A percentile compares a stretch with the other conserved stretches of the same genome.
phyloP scores from a whole-genome alignment of 2,797 vertebrate species.

The Galagoides demidoff region DNA sequence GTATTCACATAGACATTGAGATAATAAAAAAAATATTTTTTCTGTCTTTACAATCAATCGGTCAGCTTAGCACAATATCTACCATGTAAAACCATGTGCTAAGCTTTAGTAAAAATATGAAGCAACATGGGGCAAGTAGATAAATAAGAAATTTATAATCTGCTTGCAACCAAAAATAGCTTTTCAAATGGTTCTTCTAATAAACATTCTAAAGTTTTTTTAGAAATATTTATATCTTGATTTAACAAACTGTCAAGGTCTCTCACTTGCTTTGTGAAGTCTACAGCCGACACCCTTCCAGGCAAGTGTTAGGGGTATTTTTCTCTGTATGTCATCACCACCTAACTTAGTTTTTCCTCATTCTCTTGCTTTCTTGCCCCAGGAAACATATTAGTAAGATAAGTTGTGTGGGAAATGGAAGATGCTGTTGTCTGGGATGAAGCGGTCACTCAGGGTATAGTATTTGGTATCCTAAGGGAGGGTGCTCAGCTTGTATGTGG shows the following conservation, averaged over 20 bases:
- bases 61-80: neutral
- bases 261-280: neutral
- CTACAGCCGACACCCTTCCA: neutral
- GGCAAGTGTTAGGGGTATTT: neutral
- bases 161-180: neutral
- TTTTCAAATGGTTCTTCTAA: slow-evolving; percentile 34
- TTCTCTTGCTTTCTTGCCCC: neutral
- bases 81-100: neutral
- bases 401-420: neutral
- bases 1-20: neutral
- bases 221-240: neutral
- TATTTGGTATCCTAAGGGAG: neutral
- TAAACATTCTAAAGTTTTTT: neutral
- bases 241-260: neutral
- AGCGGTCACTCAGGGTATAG: neutral
- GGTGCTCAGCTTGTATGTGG: neutral
- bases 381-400: neutral
- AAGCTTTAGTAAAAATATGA: slow-evolving; percentile 13
- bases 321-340: neutral
- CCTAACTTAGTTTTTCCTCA: neutral
- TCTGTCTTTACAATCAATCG: neutral
- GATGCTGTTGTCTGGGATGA: neutral
- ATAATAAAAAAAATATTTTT: neutral
- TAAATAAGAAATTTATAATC: neutral
- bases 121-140: neutral